These are phyloP conservation scores for Amphimallon solstitiale DNA, from an alignment of 2,888 invertebrate genomes.

Conservation along the genomic window DNA sequence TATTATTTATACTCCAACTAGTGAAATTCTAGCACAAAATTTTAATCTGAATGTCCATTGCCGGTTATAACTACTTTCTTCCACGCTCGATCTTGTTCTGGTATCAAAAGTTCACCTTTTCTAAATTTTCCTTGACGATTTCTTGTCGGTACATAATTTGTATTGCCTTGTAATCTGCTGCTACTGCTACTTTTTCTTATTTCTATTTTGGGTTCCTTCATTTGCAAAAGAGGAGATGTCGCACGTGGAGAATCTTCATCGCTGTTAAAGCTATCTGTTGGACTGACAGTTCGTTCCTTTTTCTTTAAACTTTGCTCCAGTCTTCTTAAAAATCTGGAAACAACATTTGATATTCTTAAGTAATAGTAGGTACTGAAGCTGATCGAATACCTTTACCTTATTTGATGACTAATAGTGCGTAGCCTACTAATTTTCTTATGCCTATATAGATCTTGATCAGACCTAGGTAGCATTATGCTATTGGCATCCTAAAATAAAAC, in stretches of 20 bases:
- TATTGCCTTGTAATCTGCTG: conserved; percentile 54
- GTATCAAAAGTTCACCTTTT: conserved; percentile 54
- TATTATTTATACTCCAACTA: conserved; percentile 44
- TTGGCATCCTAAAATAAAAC: conserved; percentile 53
- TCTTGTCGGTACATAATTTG: conserved; percentile 46
- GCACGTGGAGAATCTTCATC: conserved; percentile 73
- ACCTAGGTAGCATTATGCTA: conserved; percentile 71
- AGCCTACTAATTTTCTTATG: conserved; percentile 74
- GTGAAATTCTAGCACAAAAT: background rate
- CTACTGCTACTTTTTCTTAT: conserved; percentile 62
- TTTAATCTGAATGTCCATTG: conserved; percentile 60
- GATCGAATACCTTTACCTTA: conserved; percentile 67
- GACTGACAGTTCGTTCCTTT: conserved; percentile 68
- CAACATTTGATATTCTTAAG: too few species aligned
- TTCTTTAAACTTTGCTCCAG: conserved; percentile 77
- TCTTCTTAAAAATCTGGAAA: conserved; percentile 73
- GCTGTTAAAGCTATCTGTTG: conserved; percentile 66
- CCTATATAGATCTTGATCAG: conserved; percentile 68
- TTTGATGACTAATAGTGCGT: conserved; percentile 80
- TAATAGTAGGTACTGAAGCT: too few species aligned
- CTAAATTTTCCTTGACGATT: conserved; percentile 53
- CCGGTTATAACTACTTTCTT: conserved; percentile 55
- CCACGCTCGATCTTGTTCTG: conserved; percentile 54
- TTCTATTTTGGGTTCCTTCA: conserved; percentile 56
- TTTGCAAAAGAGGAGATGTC: conserved; percentile 71